Percentiles rank a stretch among this genome's conserved stretches.
Evolutionary conservation across 2,888 invertebrate species (phyloP).

Genomic region (Camponotus fellah): DNA sequence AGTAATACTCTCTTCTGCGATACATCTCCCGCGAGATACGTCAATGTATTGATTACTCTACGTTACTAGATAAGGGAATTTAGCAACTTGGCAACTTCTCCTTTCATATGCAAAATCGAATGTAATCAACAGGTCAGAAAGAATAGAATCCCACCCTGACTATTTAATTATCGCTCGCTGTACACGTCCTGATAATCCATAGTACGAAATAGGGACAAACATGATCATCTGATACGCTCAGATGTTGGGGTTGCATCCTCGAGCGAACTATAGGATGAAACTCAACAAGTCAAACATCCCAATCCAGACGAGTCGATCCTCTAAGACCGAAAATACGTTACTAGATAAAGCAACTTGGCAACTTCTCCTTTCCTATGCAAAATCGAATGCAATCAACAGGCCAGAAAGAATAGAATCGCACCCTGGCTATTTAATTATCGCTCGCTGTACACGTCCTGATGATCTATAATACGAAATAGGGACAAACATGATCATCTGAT

Average conservation of each 20-base stretch:
- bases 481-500: neutral
- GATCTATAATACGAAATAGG: conserved; percentile 8
- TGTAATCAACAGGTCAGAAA: neutral
- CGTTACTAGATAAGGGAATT: conserved; percentile 3
- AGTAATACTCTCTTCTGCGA: neutral
- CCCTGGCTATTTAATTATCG: no score
- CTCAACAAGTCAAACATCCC: neutral
- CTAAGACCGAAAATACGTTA: neutral
- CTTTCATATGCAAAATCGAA: neutral
- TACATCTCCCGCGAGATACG: conserved; percentile 17
- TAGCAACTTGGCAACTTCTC: neutral
- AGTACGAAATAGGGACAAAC: neutral
- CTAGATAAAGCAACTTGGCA: no score
- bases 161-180: no score
- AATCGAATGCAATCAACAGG: neutral
- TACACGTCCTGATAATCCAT: conserved; percentile 20
- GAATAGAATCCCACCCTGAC: no score
- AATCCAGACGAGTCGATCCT: neutral
- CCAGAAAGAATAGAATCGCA: neutral
- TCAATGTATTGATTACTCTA: conserved; percentile 6
- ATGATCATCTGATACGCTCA: neutral
- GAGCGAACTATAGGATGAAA: neutral
- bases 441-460: neutral
- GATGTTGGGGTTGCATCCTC: neutral
- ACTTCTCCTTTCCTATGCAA: neutral